A percentile compares a stretch with the other conserved stretches of the same genome.
phyloP scores from a whole-genome alignment of 1,140 invertebrate genomes.

The Hyles vespertilio region DNA sequence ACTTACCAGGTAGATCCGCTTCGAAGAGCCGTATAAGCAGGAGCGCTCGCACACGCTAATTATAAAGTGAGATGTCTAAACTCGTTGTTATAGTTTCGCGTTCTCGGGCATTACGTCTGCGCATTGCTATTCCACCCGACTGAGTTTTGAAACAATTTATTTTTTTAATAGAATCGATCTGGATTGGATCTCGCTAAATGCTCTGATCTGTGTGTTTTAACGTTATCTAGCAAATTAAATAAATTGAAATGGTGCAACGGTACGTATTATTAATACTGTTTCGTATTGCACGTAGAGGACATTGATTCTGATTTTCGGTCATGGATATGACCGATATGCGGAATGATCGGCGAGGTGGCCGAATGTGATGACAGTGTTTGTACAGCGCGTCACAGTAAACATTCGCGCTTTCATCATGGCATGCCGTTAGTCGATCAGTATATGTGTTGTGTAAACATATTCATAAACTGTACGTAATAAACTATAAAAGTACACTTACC shows the following conservation, averaged over 20 bases:
- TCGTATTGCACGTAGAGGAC: neutral
- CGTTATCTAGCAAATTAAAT: slow-evolving; percentile 6
- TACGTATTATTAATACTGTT: neutral
- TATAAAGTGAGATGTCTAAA: neutral
- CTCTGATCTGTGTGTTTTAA: slow-evolving; percentile 7
- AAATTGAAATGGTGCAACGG: slow-evolving; percentile 7
- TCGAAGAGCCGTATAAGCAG: no score
- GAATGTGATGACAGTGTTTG: slow-evolving; percentile 16
- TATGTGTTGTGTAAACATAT: slow-evolving; percentile 23
- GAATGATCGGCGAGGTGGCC: neutral
- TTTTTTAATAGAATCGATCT: slow-evolving; percentile 9
- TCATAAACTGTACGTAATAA: slow-evolving; percentile 10
- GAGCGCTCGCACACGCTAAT: no score
- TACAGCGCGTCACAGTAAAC: slow-evolving; percentile 21
- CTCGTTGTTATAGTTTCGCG: neutral
- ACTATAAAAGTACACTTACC: slow-evolving; percentile 75
- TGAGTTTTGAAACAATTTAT: slow-evolving; percentile 9
- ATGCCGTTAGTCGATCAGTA: slow-evolving; percentile 16
- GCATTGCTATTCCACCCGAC: slow-evolving; percentile 1
- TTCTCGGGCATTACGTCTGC: neutral
- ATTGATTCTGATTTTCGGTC: neutral
- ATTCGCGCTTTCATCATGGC: slow-evolving; percentile 25
- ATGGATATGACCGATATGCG: no score
- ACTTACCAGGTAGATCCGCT: no score
- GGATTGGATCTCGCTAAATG: slow-evolving; percentile 9